Base-by-base conservation (phyloP, 2,113 vertebrate species). In the Serilophus lunatus region DNA sequence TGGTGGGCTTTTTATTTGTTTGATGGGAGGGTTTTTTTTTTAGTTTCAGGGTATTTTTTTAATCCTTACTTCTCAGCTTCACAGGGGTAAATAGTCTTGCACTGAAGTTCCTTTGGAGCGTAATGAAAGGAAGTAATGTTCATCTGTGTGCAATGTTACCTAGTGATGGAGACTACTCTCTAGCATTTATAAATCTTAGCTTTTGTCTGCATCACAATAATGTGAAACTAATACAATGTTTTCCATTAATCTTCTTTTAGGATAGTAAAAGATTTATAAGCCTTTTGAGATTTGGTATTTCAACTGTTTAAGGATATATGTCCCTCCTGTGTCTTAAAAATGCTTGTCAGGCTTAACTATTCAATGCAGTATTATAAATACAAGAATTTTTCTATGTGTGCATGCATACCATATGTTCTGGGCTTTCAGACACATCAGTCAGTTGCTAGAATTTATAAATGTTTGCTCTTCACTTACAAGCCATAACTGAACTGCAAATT, bases 191-290 rank as follows among this genome's bases (percentile, higher is more conserved):
- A 92, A 90, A 69, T 74, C 69, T 65, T 49, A 71, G 84, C 66
- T 92, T 97, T 94, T 96, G 83, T 93, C 72, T 88, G 90, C 60
- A 82, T 76, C 72, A 88, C 85, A 88, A 42, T 88, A 79, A 22
- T 42, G 13, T 61, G 86, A 68, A 94, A 90, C 72, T 88, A 75
- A 83, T 10, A 1, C 38, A 65, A 33, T 86, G 35, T 82, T 92
- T 76, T 87, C 64, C 82, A 57, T 94, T 96, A 90, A 59, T 94
- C 88, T 85, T 92, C 65, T 91, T 88, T 83, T 75, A 54, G 33
- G 17, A 19, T 78, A 49, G 24, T 51, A 61, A 75, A 88, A 71
- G 64, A 57, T 56, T 51, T 74, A 49, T 51, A 83, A 95, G 50
- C 59, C 69, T 92, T 92, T 61, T 64, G 61, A 84, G 64, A 65